Conservation (phyloP, 2,888 invertebrate species). For the Drosophila imparisetae region DNA sequence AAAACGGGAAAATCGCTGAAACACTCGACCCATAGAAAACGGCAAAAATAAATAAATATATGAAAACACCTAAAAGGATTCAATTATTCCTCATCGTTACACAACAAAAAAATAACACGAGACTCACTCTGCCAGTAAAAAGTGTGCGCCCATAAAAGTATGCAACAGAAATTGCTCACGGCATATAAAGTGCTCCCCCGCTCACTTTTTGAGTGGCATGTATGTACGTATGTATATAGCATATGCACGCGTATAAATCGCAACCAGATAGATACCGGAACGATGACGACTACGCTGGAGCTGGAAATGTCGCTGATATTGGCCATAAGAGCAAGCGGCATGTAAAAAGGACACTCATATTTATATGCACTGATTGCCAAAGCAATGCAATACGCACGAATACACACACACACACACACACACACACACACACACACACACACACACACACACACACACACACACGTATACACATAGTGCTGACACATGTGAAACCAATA, state of each 20-base stretch:
- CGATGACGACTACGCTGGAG: constrained; percentile 40
- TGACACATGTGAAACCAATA: constrained; percentile 28
- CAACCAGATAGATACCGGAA: constrained; percentile 62
- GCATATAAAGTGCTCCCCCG: constrained; percentile 70
- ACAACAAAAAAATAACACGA: constrained; percentile 64
- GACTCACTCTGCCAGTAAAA: constrained; percentile 44
- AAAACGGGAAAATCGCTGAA: constrained; percentile 50
- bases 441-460: neutral
- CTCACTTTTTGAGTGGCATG: neutral
- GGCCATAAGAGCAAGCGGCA: constrained; percentile 73
- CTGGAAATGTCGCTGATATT: constrained; percentile 40
- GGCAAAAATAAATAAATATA: constrained; percentile 66
- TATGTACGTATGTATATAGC: constrained; percentile 21
- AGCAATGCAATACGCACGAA: constrained; percentile 61
- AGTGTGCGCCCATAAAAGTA: constrained; percentile 73
- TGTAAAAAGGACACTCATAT: constrained; percentile 78
- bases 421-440: neutral
- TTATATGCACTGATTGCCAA: constrained; percentile 81
- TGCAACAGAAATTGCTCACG: constrained; percentile 78
- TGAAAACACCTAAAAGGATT: constrained; percentile 81
- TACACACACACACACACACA: neutral
- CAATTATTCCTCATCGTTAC: constrained; percentile 81
- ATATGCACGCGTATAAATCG: constrained; percentile 76
- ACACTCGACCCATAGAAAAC: constrained; percentile 58
- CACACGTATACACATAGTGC: neutral